phyloP scores from a whole-genome alignment of 1,140 invertebrate genomes.

The Orussus abietinus region DNA sequence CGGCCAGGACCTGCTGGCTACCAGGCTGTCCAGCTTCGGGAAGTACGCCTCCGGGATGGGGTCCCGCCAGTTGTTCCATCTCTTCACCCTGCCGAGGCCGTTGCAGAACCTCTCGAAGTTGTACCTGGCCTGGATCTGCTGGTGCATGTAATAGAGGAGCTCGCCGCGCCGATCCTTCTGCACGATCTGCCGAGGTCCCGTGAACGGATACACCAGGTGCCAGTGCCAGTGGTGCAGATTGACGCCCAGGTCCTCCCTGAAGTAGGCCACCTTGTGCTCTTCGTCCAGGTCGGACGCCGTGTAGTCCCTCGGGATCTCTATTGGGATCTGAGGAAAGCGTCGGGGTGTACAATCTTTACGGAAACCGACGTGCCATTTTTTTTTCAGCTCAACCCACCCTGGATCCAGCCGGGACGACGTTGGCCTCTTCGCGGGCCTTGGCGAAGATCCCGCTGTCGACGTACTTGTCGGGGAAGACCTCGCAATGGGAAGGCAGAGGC shows the following conservation, averaged over 20 bases:
- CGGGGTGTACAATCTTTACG: too few relatives aligned
- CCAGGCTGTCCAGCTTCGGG: constrained; percentile 66
- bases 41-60: constrained; percentile 69
- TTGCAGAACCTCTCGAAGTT: constrained; percentile 68
- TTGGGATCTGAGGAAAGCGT: constrained; percentile 54
- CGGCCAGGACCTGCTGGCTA: constrained; percentile 63
- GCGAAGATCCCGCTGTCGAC: constrained; percentile 69
- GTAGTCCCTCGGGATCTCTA: constrained; percentile 68
- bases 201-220: constrained; percentile 66
- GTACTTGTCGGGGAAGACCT: constrained; percentile 76
- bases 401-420: constrained; percentile 59
- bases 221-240: constrained; percentile 74
- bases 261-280: constrained; percentile 65
- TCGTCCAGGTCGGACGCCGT: constrained; percentile 69
- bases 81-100: constrained; percentile 55
- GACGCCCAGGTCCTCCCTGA: constrained; percentile 62
- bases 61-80: constrained; percentile 59
- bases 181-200: constrained; percentile 50
- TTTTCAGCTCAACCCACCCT: too few relatives aligned
- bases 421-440: constrained; percentile 65
- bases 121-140: constrained; percentile 60
- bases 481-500: constrained; percentile 64
- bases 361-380: too few relatives aligned
- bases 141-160: constrained; percentile 72
- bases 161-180: constrained; percentile 67